Percentiles rank a stretch among this genome's conserved stretches.
Conservation (phyloP, 37 sponge, comb jelly and placozoan species). For the Beroe ovata region DNA sequence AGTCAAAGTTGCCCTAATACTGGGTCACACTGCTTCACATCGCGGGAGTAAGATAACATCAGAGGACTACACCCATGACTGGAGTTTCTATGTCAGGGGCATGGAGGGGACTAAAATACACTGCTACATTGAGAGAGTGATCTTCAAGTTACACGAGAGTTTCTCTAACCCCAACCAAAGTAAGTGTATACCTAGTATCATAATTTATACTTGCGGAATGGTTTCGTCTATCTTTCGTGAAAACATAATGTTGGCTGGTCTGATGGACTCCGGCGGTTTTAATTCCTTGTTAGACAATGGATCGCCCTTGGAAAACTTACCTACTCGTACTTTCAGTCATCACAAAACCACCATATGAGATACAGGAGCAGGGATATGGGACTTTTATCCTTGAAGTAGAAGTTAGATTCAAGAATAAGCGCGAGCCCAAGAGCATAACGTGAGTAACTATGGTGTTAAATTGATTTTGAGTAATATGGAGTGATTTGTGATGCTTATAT, state of each 20-base stretch:
- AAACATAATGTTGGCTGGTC: too few species aligned
- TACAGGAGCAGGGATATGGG: constrained; percentile 95
- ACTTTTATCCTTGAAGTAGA: constrained; percentile 90
- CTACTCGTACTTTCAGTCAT: constrained; percentile 77
- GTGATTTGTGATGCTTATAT: too few species aligned
- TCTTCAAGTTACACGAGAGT: constrained; percentile 91
- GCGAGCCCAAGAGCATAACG: constrained; percentile 82
- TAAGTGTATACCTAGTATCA: constrained; percentile 57
- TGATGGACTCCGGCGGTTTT: too few species aligned
- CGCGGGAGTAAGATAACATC: constrained; percentile 69
- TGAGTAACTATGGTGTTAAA: not conserved
- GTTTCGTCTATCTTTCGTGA: too few species aligned
- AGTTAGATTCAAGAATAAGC: constrained; percentile 91
- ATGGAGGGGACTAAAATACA: constrained; percentile 83
- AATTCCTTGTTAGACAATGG: too few species aligned
- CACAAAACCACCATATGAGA: constrained; percentile 95
- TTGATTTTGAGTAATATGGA: not conserved
- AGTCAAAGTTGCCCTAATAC: constrained; percentile 85
- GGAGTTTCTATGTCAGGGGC: constrained; percentile 90
- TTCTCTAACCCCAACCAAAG: constrained; percentile 93
- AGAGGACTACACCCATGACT: constrained; percentile 96
- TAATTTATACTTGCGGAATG: not conserved
- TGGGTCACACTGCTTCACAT: constrained; percentile 92
- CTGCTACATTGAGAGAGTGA: constrained; percentile 93
- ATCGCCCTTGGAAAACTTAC: too few species aligned